These are phyloP conservation scores for Ianthella basta DNA, from an alignment of 37 sponge, comb jelly and placozoan species.

Conservation along the genomic window DNA sequence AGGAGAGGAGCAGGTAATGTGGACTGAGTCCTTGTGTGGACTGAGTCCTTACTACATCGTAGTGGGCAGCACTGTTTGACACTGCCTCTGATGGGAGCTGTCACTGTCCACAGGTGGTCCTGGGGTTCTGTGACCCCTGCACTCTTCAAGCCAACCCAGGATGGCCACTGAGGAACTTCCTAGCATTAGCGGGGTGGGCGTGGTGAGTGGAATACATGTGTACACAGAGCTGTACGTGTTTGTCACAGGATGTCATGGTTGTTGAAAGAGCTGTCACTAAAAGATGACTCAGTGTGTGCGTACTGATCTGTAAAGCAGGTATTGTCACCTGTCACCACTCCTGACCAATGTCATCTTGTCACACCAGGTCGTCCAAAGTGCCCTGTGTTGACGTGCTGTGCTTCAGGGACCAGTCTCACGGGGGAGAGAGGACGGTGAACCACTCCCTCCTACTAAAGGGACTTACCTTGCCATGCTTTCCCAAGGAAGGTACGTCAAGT, in stretches of 20 bases:
- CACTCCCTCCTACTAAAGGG: conserved; percentile 72
- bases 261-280: too few relatives aligned
- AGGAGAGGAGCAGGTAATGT: neutral
- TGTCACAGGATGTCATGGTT: too few relatives aligned
- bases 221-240: too few relatives aligned
- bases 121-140: conserved; percentile 88
- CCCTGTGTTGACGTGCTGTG: conserved; percentile 75
- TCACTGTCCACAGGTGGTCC: conserved; percentile 58
- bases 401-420: conserved; percentile 69
- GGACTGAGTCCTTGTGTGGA: neutral
- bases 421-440: conserved; percentile 57
- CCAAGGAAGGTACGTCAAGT: neutral
- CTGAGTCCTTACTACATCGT: neutral
- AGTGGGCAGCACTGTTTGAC: too few relatives aligned
- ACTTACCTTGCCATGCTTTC: conserved; percentile 59
- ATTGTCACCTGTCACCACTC: too few relatives aligned
- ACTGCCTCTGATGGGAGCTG: too few relatives aligned
- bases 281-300: too few relatives aligned
- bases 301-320: too few relatives aligned
- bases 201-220: conserved; percentile 43
- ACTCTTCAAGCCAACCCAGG: conserved; percentile 88
- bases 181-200: conserved; percentile 56
- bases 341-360: too few relatives aligned
- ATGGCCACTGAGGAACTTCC: conserved; percentile 95
- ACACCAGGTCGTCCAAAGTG: neutral